These are phyloP conservation scores for Macropodus opercularis DNA, from an alignment of 2,797 vertebrate species.

Conservation along the genomic window DNA sequence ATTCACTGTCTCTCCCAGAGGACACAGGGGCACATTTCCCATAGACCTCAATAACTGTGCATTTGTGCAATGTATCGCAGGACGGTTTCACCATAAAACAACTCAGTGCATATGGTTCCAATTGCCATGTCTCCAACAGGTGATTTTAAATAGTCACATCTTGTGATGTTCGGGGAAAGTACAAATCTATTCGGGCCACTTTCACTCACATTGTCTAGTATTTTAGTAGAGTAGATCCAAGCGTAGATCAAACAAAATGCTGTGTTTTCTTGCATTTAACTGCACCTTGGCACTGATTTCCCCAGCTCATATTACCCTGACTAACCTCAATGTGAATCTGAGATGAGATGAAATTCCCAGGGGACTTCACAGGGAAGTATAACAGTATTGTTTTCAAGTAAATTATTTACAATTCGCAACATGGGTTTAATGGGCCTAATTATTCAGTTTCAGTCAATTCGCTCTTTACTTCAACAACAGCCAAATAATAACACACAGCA, in stretches of 20 bases:
- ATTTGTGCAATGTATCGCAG: slow-evolving; percentile 36
- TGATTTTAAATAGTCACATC: too few species aligned
- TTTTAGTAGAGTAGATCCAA: slow-evolving; percentile 5
- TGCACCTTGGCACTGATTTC: slow-evolving; percentile 27
- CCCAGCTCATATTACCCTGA: slow-evolving; percentile 35
- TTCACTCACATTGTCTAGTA: background rate
- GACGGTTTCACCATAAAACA: slow-evolving; percentile 19
- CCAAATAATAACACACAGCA: background rate
- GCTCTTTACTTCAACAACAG: background rate
- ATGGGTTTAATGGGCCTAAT: slow-evolving; percentile 22
- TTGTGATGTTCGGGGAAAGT: background rate
- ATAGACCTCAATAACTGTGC: slow-evolving; percentile 61
- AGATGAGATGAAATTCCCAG: slow-evolving; percentile 17
- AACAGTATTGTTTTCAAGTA: slow-evolving; percentile 10
- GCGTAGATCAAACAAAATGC: slow-evolving; percentile 29
- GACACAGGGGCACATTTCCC: slow-evolving; percentile 65
- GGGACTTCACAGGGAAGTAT: slow-evolving; percentile 20
- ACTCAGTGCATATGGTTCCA: slow-evolving; percentile 17
- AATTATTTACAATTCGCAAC: slow-evolving; percentile 22
- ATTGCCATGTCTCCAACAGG: slow-evolving; percentile 25
- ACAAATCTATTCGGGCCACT: background rate
- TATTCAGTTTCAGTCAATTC: slow-evolving; percentile 4
- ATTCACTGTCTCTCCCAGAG: slow-evolving; percentile 65
- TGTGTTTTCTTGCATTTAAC: slow-evolving; percentile 33
- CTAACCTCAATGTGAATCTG: slow-evolving; percentile 30